Conservation (phyloP, 2,797 vertebrate species). For the Neoniphon sammara region DNA sequence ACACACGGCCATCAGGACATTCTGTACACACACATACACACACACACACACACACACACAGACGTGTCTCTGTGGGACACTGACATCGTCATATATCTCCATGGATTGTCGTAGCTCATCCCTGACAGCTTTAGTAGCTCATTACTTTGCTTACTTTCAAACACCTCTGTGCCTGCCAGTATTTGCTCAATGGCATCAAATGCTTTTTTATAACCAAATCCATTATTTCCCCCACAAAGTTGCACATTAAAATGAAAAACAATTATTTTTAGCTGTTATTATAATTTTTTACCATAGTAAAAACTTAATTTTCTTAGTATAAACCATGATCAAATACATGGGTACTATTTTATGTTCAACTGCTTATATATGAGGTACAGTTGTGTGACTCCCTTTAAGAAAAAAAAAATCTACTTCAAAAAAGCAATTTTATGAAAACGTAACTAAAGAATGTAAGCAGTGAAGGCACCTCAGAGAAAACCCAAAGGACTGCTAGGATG, state of each 20-base stretch:
- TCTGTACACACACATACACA: conserved; percentile 7
- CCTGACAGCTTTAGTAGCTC: conserved; percentile 62
- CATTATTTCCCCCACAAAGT: conserved; percentile 7
- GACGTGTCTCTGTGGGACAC: conserved; percentile 40
- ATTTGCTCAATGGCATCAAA: conserved; percentile 45
- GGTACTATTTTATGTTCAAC: too few relatives aligned
- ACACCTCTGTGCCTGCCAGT: conserved; percentile 45
- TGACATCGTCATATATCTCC: conserved; percentile 44
- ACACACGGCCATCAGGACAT: conserved; percentile 5
- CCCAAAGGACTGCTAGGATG: too few relatives aligned
- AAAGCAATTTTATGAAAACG: too few relatives aligned
- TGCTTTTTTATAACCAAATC: conserved; percentile 41
- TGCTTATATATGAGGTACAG: too few relatives aligned
- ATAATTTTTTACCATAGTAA: too few relatives aligned
- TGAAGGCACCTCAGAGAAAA: too few relatives aligned
- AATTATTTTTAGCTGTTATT: not conserved
- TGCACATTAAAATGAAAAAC: conserved; percentile 25
- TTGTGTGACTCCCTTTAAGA: too few relatives aligned
- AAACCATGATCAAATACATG: too few relatives aligned
- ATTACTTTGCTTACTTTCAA: conserved; percentile 67
- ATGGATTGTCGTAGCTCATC: conserved; percentile 39
- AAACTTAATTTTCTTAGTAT: too few relatives aligned
- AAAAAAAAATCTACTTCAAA: too few relatives aligned
- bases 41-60: conserved; percentile 12
- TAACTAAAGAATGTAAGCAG: too few relatives aligned